phyloP scores from a whole-genome alignment of 2,888 invertebrate species.

The Catocala nupta region DNA sequence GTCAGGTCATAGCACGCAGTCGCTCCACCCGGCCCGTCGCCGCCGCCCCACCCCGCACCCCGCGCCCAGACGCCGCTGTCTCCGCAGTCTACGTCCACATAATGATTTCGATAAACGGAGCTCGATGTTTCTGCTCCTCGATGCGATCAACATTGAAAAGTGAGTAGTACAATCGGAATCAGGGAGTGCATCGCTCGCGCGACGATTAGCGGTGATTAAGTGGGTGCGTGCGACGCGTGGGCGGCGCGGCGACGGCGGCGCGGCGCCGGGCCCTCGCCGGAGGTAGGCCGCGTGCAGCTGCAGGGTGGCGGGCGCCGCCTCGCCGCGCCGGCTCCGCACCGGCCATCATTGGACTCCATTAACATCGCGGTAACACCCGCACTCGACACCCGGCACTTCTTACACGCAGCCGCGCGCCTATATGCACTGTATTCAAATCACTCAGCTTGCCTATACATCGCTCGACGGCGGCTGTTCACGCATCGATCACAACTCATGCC shows the following conservation, averaged over 20 bases:
- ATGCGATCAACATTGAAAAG: background rate
- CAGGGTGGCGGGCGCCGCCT: slow-evolving; percentile 35
- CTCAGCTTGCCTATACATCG: background rate
- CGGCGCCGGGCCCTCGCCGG: slow-evolving; percentile 1
- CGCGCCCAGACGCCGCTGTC: slow-evolving; percentile 11
- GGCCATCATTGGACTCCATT: slow-evolving; percentile 22
- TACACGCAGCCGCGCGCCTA: background rate
- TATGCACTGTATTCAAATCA: too few species aligned
- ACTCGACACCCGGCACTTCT: slow-evolving; percentile 1
- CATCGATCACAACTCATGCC: background rate
- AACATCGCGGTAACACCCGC: slow-evolving; percentile 23
- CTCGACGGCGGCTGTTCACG: background rate
- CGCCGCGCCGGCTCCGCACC: slow-evolving; percentile 2
- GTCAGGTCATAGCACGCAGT: slow-evolving; percentile 17
- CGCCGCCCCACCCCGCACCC: slow-evolving; percentile 17
- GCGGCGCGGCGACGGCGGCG: slow-evolving; percentile 3
- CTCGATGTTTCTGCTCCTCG: background rate
- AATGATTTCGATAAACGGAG: slow-evolving; percentile 8
- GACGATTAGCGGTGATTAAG: slow-evolving; percentile 4
- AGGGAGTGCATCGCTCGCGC: background rate
- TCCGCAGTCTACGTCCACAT: slow-evolving; percentile 18
- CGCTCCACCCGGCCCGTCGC: slow-evolving; percentile 18
- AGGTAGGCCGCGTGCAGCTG: slow-evolving; percentile 33
- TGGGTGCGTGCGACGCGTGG: slow-evolving; percentile 18
- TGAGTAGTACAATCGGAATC: background rate